phyloP scores from a whole-genome alignment of 2,113 vertebrate species.

The Vanacampus margaritifer region DNA sequence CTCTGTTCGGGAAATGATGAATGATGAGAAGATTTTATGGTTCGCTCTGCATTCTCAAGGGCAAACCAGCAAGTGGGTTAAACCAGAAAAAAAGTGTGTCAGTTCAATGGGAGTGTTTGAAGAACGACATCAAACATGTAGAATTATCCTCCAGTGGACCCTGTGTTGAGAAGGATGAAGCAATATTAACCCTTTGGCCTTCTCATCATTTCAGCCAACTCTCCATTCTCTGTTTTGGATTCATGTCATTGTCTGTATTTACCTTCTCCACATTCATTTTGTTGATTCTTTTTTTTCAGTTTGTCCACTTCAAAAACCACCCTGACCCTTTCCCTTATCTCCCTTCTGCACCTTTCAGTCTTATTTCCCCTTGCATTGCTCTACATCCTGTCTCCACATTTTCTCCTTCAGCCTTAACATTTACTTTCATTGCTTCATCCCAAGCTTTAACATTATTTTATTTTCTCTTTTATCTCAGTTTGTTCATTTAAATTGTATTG shows the following conservation, averaged over 20 bases:
- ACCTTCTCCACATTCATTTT: constrained; percentile 29
- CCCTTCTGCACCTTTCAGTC: constrained; percentile 23
- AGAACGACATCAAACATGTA: constrained; percentile 71
- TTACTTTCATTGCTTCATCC: not conserved
- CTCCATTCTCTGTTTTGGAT: constrained; percentile 29
- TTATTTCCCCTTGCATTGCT: not conserved
- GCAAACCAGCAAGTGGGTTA: constrained; percentile 53
- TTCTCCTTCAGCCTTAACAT: not conserved
- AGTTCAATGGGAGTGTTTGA: constrained; percentile 67
- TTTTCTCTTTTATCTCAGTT: not conserved
- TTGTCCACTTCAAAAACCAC: constrained; percentile 8
- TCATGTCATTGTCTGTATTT: constrained; percentile 41
- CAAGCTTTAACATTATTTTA: not conserved
- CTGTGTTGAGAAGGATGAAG: constrained; percentile 43
- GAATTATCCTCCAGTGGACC: constrained; percentile 50
- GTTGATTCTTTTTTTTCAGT: constrained; percentile 38
- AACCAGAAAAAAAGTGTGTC: constrained; percentile 57
- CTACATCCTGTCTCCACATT: not conserved
- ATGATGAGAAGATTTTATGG: constrained; percentile 46
- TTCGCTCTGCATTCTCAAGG: constrained; percentile 57
- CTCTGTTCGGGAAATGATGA: not conserved
- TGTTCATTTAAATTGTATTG: not conserved
- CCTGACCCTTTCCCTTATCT: constrained; percentile 42
- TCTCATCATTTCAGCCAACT: constrained; percentile 31
- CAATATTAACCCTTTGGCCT: constrained; percentile 54